Base-by-base conservation (phyloP, 2,888 invertebrate genomes). In the Caenorhabditis macrosperma region DNA sequence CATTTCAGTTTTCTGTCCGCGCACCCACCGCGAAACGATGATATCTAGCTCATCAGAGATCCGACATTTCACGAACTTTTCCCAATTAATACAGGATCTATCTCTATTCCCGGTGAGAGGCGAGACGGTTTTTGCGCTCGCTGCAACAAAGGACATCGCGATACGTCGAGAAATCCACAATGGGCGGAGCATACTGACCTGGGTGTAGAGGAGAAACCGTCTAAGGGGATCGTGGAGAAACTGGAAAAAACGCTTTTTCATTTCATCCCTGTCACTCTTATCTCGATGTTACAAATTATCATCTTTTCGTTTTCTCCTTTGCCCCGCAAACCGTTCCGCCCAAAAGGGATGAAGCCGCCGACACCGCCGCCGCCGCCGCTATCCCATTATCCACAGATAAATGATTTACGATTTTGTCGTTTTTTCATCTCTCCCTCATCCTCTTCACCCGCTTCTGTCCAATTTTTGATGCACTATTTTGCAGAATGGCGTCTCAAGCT, bases 401-500 rank as follows among this genome's bases (percentile, higher is more conserved):
- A 24, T 57, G 57, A 57, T 57, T 57, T 57, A 57, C 57, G 48
- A 33, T 35, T 26, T 33, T 48, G 30, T 38, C 50, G 41, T 46
- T 54, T 22, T 38, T 48, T 38, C 57, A 38, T 72, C 44, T 63
- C 64, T 64, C 38, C 38, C 63, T 12, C 17, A 64, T 50, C 63
- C n/a, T 7, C 20, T 48, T 55, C 71, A 20, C 22, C n/a, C n/a
- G n/a, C 15, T 26, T 26, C 24, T 44, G 50, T 59, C 63, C 55
- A 50, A 38, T 64, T 64, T 22, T 48, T 57, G 64, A 74, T 59
- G 50, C 24, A 48, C 30, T 64, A 50, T 74, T 33, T 74, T 74
- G 64, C 74, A 74, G 74, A 64, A 78, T 78, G 66, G 48, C 52
- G 33, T 71, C 68, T 78, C 71, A 35, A 71, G 12, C 78, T 78